Base-by-base conservation (phyloP, 2,797 vertebrate species). In the Brachyrhaphis roseni region DNA sequence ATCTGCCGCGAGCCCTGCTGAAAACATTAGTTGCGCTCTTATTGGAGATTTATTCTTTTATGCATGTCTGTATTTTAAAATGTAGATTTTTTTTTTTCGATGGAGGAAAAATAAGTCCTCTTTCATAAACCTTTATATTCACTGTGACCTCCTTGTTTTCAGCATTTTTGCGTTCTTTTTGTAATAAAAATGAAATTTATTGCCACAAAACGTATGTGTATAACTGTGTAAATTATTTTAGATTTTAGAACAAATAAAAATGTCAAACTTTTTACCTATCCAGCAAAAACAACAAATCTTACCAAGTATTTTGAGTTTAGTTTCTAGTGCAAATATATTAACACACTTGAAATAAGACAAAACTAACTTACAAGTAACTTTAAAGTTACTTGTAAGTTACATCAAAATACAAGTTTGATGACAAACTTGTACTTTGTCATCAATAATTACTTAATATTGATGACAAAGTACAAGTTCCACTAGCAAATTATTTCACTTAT, bases 1-100 rank as follows among this genome's bases (percentile, higher is more conserved):
- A 85, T 46, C 3, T 12, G 80, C 75, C 78, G 23, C 28, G 47
- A 45, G 36, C 72, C 78, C 78, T 34, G 36, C 28, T 51, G 20
- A 26, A 39, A 43, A 28, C 62, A 26, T 47, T 31, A 1, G 16
- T 36, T 74, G 45, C 36, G 36, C 53, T 79, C 5, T 72, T 5
- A 18, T 76, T 41, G 51, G 2, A 74, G 47, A 51, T 23, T 45
- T 45, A 59, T 43, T 15, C 43, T n/a, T 68, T 26, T 13, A 41
- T 26, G 36, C 36, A 39, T 12, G 11, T 39, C 20, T 13, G 64
- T 26, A 13, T 39, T 68, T 68, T 41, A 13, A 68, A 26, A 66
- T 0, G 4, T 10, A 23, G 62, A 43, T 46, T 4, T 46, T 0
- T 39, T 41, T 26, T 10, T 53, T 68, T 26, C 18, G 31, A 34